Conservation (phyloP, 37 sponge, comb jelly and placozoan genomes). For the Hexactinellida sp. region DNA sequence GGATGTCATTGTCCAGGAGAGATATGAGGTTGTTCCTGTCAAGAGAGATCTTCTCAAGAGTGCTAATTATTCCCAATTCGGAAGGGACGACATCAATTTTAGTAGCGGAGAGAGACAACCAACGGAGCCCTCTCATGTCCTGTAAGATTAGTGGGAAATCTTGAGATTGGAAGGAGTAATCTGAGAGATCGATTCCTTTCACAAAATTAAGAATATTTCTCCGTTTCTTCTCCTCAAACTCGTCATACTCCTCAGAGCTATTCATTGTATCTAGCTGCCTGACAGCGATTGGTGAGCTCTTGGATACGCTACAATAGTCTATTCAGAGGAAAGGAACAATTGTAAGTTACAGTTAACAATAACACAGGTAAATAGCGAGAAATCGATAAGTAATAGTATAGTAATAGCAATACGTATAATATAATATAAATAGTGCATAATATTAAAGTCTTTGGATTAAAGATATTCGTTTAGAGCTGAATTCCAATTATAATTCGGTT, state of each 20-base stretch:
- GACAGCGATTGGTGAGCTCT: not conserved
- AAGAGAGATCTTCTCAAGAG: not conserved
- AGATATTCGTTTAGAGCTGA: too few species aligned
- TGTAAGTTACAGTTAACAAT: too few species aligned
- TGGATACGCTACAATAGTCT: too few species aligned
- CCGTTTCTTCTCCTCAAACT: not conserved
- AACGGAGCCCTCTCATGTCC: slow-evolving; percentile 5
- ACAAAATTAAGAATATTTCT: slow-evolving; percentile 4
- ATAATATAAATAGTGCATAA: too few species aligned
- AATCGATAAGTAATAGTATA: too few species aligned
- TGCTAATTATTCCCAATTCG: not conserved
- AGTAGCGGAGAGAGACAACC: not conserved
- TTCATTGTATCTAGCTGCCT: not conserved
- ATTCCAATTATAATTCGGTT: too few species aligned
- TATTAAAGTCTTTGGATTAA: too few species aligned
- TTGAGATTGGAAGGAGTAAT: not conserved
- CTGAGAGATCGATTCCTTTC: not conserved
- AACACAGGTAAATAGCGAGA: too few species aligned
- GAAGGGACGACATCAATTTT: not conserved
- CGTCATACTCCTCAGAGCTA: not conserved
- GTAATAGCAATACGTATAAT: too few species aligned
- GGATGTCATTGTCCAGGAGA: not conserved
- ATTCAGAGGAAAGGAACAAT: too few species aligned
- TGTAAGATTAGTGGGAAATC: not conserved
- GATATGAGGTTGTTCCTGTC: not conserved